Percentiles rank a stretch among this genome's conserved stretches.
Conservation (phyloP, 1,140 invertebrate genomes). For the Cyphomyrmex costatus region DNA sequence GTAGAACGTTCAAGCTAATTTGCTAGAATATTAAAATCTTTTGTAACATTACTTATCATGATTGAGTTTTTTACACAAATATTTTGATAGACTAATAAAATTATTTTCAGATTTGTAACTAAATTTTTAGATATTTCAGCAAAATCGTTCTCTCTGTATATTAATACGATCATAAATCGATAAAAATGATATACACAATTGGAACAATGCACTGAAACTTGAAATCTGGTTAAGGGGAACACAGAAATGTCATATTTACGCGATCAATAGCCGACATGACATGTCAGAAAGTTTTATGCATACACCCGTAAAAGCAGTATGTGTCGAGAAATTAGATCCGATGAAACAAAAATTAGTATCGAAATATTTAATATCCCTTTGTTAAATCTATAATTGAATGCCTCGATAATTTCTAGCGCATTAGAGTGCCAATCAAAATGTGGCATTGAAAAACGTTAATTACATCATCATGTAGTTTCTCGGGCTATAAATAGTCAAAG, state of each 20-base stretch:
- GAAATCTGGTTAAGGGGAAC: background rate
- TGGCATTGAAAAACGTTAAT: constrained; percentile 38
- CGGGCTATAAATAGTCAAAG: background rate
- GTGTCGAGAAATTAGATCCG: constrained; percentile 27
- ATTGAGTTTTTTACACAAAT: too few relatives aligned
- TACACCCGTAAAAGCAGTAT: background rate
- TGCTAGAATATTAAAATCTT: too few relatives aligned
- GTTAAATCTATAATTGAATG: constrained; percentile 2
- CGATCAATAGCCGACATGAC: constrained; percentile 7
- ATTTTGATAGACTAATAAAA: too few relatives aligned
- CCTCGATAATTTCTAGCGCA: constrained; percentile 11
- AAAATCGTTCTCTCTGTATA: too few relatives aligned
- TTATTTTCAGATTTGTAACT: too few relatives aligned
- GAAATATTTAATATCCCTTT: constrained; percentile 32
- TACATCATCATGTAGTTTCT: background rate
- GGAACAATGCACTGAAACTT: background rate
- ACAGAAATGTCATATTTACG: background rate
- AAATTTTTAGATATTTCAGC: too few relatives aligned
- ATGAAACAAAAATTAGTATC: constrained; percentile 1
- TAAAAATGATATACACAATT: background rate
- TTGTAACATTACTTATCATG: too few relatives aligned
- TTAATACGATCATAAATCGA: background rate
- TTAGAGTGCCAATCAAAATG: constrained; percentile 13
- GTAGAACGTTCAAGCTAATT: too few relatives aligned
- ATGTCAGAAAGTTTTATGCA: constrained; percentile 20